Conservation (phyloP, 92 coral and sea anemone genomes). For the Micromussa lordhowensis region DNA sequence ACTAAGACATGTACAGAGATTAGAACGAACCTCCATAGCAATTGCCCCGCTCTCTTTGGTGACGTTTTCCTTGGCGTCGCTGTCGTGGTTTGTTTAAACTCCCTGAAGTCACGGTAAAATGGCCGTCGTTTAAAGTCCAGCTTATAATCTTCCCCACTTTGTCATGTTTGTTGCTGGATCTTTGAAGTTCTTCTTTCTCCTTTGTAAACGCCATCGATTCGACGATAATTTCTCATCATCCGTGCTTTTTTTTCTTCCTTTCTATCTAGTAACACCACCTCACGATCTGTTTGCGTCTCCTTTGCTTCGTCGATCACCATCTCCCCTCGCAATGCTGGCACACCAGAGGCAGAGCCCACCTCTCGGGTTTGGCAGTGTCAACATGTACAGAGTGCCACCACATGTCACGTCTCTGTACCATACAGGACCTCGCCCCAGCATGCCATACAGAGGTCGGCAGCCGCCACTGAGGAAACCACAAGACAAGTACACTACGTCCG, state of each 20-base stretch:
- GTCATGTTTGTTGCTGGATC: no score
- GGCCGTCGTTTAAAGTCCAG: no score
- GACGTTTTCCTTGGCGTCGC: no score
- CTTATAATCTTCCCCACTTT: no score
- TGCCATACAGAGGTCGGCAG: conserved; percentile 10
- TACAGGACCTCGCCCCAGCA: conserved; percentile 13
- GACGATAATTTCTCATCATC: no score
- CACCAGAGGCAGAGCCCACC: conserved; percentile 76
- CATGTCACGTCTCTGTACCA: conserved; percentile 2
- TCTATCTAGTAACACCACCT: conserved; percentile 53
- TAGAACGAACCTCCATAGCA: no score
- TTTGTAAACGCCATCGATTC: no score
- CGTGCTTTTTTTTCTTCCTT: background rate
- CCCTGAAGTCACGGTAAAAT: no score
- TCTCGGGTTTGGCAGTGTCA: conserved; percentile 50
- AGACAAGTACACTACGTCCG: background rate
- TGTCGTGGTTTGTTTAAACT: no score
- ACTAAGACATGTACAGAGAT: no score
- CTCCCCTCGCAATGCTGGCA: conserved; percentile 73
- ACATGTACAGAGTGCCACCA: conserved; percentile 22
- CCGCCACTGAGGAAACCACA: conserved; percentile 12
- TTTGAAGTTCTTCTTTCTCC: no score
- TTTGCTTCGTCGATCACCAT: conserved; percentile 67
- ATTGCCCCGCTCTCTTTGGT: no score
- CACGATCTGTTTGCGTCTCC: conserved; percentile 72